Evolutionary conservation across 2,888 invertebrate genomes (phyloP).

Genomic region (Meta bourneti): DNA sequence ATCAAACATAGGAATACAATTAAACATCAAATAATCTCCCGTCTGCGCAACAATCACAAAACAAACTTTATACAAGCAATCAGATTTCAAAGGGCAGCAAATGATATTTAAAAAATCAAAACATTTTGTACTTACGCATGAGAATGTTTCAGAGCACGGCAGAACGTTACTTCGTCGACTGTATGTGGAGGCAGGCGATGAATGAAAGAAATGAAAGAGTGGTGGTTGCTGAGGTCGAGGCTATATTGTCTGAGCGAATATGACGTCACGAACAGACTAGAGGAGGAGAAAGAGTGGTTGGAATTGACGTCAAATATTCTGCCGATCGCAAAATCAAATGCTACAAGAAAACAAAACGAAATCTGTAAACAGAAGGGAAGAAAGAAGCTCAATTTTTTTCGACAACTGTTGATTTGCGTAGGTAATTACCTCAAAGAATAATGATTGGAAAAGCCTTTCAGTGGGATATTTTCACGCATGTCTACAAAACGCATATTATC

Average conservation of each 20-base stretch:
- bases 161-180: not conserved
- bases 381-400: constrained; percentile 18
- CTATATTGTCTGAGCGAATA: not conserved
- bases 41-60: not conserved
- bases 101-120: not conserved
- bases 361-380: constrained; percentile 7
- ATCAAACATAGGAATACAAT: not conserved
- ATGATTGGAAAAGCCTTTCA: not conserved
- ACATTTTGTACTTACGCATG: constrained; percentile 24
- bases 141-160: not conserved
- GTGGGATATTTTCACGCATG: too few relatives aligned
- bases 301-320: constrained; percentile 34
- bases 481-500: not conserved
- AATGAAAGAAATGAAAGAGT: constrained; percentile 8
- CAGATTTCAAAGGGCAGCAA: not conserved
- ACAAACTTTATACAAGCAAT: not conserved
- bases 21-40: not conserved
- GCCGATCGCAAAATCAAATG: constrained; percentile 2
- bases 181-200: constrained; percentile 5
- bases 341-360: constrained; percentile 22
- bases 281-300: not conserved
- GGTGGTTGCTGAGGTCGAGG: constrained; percentile 6
- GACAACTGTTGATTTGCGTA: constrained; percentile 62
- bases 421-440: constrained; percentile 3
- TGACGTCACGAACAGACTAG: constrained; percentile 42